These are phyloP conservation scores for Leucania comma DNA, from an alignment of 2,888 invertebrate genomes.

Conservation along the genomic window DNA sequence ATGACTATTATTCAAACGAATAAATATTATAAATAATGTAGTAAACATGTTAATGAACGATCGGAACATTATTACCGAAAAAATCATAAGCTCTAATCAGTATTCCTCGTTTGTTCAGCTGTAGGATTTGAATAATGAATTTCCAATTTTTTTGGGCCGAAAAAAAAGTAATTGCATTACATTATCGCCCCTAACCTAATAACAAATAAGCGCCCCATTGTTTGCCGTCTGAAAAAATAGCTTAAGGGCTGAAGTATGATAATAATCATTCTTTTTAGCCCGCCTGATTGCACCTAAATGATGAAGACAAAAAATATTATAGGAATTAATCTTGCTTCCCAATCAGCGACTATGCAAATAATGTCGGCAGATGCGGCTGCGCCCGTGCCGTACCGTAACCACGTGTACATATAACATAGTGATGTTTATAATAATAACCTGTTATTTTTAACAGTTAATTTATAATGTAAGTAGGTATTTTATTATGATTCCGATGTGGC, in stretches of 20 bases:
- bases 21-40: slow-evolving; percentile 39
- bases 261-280: slow-evolving; percentile 87
- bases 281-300: slow-evolving; percentile 89
- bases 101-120: slow-evolving; percentile 86
- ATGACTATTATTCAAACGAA: slow-evolving; percentile 13
- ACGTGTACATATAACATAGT: slow-evolving; percentile 65
- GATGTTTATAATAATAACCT: slow-evolving; percentile 75
- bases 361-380: slow-evolving; percentile 81
- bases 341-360: slow-evolving; percentile 89
- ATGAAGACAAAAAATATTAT: slow-evolving; percentile 89
- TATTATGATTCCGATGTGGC: slow-evolving; percentile 58
- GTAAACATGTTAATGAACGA: slow-evolving; percentile 32
- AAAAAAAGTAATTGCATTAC: slow-evolving; percentile 89
- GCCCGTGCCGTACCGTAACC: slow-evolving; percentile 79
- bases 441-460: slow-evolving; percentile 74
- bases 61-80: slow-evolving; percentile 61
- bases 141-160: slow-evolving; percentile 77
- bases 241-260: slow-evolving; percentile 90
- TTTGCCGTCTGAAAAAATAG: slow-evolving; percentile 89
- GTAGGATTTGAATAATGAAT: slow-evolving; percentile 89
- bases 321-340: slow-evolving; percentile 88
- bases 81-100: slow-evolving; percentile 76
- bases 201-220: slow-evolving; percentile 90
- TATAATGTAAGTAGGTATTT: slow-evolving; percentile 65
- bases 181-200: slow-evolving; percentile 90